These are phyloP conservation scores for Mustela nigripes DNA, from an alignment of 2,113 vertebrate species.

Conservation along the genomic window DNA sequence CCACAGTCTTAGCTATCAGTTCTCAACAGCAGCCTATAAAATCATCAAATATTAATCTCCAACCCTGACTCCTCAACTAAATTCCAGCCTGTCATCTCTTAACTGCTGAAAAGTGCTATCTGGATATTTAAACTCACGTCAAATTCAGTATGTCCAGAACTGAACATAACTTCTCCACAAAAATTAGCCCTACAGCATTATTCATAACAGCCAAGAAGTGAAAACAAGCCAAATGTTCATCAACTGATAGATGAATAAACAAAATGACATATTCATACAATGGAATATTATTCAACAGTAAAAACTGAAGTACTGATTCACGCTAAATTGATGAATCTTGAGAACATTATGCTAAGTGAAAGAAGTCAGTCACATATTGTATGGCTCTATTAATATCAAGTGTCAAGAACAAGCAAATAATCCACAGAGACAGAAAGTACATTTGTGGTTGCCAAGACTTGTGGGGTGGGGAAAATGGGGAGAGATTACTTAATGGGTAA, in stretches of 20 bases:
- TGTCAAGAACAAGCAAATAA: not conserved
- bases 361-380: not conserved
- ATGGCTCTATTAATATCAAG: not conserved
- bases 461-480: not conserved
- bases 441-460: not conserved
- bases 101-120: not conserved
- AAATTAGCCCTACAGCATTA: not conserved
- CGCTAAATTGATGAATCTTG: not conserved
- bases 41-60: not conserved
- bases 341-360: slow-evolving; percentile 7
- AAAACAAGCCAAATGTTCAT: not conserved
- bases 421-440: not conserved
- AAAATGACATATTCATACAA: not conserved
- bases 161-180: not conserved
- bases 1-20: not conserved
- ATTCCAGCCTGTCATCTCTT: not conserved
- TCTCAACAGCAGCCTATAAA: not conserved
- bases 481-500: not conserved
- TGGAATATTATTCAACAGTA: not conserved
- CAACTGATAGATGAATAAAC: not conserved
- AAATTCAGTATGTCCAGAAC: slow-evolving; percentile 3
- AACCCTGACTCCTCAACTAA: not conserved
- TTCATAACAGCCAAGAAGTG: not conserved
- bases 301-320: not conserved
- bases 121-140: slow-evolving; percentile 6